phyloP scores from a whole-genome alignment of 2,113 vertebrate genomes.

The Cygnus buccinator region DNA sequence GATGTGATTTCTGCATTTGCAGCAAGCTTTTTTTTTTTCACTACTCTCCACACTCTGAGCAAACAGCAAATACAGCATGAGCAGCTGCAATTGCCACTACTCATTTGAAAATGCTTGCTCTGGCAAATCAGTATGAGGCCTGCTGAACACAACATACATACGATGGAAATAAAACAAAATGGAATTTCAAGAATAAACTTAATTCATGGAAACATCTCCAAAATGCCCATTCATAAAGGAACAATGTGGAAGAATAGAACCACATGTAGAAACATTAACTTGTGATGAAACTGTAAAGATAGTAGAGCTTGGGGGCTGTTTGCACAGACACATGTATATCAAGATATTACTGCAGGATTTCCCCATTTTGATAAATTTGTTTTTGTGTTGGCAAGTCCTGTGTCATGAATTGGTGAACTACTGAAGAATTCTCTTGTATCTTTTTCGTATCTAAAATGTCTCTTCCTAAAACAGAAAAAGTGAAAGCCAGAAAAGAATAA shows the following conservation, averaged over 20 bases:
- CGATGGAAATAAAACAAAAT: fast-evolving
- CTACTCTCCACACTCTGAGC: neutral
- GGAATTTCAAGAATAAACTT: neutral
- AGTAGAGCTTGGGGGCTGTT: neutral
- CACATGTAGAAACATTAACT: neutral
- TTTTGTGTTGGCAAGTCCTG: neutral
- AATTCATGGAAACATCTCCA: fast-evolving
- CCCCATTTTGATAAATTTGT: neutral
- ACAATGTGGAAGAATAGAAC: neutral
- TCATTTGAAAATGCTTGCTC: neutral
- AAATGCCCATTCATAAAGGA: neutral
- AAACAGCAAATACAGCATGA: neutral
- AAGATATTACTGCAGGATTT: neutral
- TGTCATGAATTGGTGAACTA: neutral
- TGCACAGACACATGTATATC: neutral
- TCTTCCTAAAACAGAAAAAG: neutral
- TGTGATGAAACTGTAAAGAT: neutral
- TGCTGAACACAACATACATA: neutral
- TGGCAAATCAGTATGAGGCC: neutral
- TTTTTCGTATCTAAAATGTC: neutral
- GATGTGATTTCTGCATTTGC: neutral
- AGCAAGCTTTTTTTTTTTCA: neutral
- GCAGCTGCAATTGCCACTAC: neutral
- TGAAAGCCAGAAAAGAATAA: neutral
- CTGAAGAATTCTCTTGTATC: neutral